Percentiles rank a stretch among this genome's conserved stretches.
Conservation (phyloP, 2,797 vertebrate species). For the Cirrhinus molitorella region DNA sequence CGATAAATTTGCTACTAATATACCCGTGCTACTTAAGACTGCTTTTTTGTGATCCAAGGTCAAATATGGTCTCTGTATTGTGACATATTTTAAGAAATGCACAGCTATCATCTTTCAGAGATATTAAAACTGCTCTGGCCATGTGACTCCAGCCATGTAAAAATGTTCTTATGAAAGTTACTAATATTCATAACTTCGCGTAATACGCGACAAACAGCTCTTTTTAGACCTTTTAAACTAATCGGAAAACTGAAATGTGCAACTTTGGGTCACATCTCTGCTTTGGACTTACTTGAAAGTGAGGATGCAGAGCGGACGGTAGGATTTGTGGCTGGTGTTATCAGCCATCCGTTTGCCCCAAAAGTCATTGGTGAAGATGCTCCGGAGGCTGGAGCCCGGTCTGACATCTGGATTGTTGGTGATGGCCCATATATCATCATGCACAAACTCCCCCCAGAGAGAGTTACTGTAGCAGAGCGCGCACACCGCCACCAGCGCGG, state of each 20-base stretch:
- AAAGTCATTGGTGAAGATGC: slow-evolving; percentile 92
- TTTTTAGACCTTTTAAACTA: not conserved
- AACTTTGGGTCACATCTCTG: not conserved
- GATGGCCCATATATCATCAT: slow-evolving; percentile 98
- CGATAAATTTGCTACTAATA: too few relatives aligned
- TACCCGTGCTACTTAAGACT: too few relatives aligned
- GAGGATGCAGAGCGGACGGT: slow-evolving; percentile 93
- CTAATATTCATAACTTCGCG: not conserved
- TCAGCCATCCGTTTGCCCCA: slow-evolving; percentile 96
- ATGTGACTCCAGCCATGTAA: not conserved
- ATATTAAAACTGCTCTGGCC: slow-evolving; percentile 1
- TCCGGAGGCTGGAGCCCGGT: slow-evolving; percentile 78
- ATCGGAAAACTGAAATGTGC: not conserved
- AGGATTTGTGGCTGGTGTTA: slow-evolving; percentile 97
- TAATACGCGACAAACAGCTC: not conserved
- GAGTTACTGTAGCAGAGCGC: slow-evolving; percentile 89
- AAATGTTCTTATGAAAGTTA: not conserved
- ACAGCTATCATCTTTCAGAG: not conserved
- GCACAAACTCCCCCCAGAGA: slow-evolving; percentile 92
- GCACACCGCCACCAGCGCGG: slow-evolving; percentile 79
- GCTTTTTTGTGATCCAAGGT: too few relatives aligned
- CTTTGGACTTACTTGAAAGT: slow-evolving; percentile 89
- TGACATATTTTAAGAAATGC: not conserved
- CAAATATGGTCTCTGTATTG: not conserved
- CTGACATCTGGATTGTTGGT: slow-evolving; percentile 93